Evolutionary conservation across 2,888 invertebrate genomes (phyloP).

Genomic region (Scaptomyza caliginosa): DNA sequence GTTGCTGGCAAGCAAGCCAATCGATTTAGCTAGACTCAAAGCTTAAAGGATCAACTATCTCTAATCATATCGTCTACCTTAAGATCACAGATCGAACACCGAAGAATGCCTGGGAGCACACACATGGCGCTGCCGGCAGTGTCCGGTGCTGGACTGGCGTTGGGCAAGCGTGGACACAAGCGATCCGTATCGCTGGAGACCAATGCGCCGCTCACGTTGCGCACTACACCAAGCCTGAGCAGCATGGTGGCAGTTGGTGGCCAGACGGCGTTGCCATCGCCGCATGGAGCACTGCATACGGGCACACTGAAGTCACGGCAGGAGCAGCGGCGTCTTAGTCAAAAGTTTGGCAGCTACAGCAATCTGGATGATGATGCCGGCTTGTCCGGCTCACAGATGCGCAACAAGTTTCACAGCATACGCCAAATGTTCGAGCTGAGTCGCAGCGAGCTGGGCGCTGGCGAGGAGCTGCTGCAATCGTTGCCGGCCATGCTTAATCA

Average conservation of each 20-base stretch:
- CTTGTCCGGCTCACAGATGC: constrained; percentile 65
- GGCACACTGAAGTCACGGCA: constrained; percentile 83
- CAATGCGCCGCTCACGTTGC: constrained; percentile 60
- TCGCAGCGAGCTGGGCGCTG: constrained; percentile 44
- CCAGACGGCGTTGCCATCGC: constrained; percentile 44
- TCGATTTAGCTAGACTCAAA: no score
- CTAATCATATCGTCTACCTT: no score
- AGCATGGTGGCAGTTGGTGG: constrained; percentile 62
- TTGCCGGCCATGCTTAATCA: constrained; percentile 47
- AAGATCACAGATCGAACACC: no score
- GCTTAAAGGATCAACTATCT: no score
- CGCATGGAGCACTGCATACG: constrained; percentile 59
- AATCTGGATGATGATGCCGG: constrained; percentile 81
- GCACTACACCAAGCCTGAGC: constrained; percentile 78
- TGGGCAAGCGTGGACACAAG: constrained; percentile 82
- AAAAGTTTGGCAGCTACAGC: constrained; percentile 83
- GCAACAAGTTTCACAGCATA: constrained; percentile 83
- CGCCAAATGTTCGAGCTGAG: constrained; percentile 83
- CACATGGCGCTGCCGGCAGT: constrained; percentile 69
- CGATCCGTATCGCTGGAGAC: constrained; percentile 83
- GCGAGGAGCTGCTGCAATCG: constrained; percentile 55
- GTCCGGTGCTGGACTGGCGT: constrained; percentile 15
- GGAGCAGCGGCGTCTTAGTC: constrained; percentile 82
- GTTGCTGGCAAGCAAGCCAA: constrained; percentile 25
- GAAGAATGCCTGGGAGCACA: constrained; percentile 56